Evolutionary conservation across 2,113 vertebrate species (phyloP).

Genomic region (Lota lota): DNA sequence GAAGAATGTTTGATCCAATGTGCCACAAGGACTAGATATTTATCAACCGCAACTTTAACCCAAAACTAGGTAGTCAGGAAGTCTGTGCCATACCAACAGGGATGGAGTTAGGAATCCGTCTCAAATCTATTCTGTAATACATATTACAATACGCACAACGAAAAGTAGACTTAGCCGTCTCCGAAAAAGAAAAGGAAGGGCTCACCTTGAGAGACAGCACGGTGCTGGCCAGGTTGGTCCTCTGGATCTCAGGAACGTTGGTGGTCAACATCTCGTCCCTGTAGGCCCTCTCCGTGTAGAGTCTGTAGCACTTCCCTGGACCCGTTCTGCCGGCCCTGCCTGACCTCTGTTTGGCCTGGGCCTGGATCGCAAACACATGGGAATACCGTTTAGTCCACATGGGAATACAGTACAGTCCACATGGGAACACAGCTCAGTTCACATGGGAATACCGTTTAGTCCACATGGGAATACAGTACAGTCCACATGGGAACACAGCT

Average conservation of each 20-base stretch:
- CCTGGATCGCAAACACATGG: conserved; percentile 62
- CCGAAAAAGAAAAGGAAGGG: too few relatives aligned
- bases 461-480: neutral
- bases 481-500: neutral
- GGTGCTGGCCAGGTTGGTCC: conserved; percentile 94
- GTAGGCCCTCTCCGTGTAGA: conserved; percentile 97
- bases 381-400: neutral
- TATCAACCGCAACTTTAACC: too few relatives aligned
- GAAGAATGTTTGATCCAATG: neutral
- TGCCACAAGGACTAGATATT: neutral
- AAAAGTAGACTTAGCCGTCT: too few relatives aligned
- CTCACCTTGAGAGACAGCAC: conserved; percentile 94
- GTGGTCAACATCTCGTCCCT: conserved; percentile 97
- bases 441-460: too few relatives aligned
- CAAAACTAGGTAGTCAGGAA: too few relatives aligned
- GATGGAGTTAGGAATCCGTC: too few relatives aligned
- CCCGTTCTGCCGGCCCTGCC: conserved; percentile 93
- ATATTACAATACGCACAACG: too few relatives aligned
- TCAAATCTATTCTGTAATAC: too few relatives aligned
- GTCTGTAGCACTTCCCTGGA: conserved; percentile 91
- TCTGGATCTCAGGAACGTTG: conserved; percentile 97
- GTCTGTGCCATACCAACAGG: too few relatives aligned
- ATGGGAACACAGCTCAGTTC: neutral
- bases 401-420: neutral
- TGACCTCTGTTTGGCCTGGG: conserved; percentile 95